Percentiles rank a stretch among this genome's conserved stretches.
Evolutionary conservation across 2,888 invertebrate species (phyloP).

Genomic region (Hofmannophila pseudospretella): DNA sequence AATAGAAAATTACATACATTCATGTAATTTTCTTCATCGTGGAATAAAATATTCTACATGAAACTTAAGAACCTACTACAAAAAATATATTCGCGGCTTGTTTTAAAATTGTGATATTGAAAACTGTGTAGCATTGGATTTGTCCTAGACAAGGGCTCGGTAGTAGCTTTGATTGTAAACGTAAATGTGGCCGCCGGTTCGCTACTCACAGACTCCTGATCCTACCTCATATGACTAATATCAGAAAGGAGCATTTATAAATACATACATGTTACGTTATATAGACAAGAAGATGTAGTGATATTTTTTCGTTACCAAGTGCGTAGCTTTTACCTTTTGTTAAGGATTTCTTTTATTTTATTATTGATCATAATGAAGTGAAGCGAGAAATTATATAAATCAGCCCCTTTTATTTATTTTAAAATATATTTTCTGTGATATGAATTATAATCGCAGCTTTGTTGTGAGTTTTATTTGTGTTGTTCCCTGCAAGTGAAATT

Average conservation of each 20-base stretch:
- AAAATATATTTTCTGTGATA: constrained; percentile 51
- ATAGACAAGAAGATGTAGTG: constrained; percentile 46
- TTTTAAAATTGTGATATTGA: too few relatives aligned
- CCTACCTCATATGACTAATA: constrained; percentile 44
- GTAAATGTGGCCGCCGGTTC: constrained; percentile 1
- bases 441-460: constrained; percentile 37
- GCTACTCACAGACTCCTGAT: constrained; percentile 23
- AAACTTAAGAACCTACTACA: too few relatives aligned
- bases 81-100: too few relatives aligned
- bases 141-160: too few relatives aligned
- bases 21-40: too few relatives aligned
- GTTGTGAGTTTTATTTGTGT: constrained; percentile 26
- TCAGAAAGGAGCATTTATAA: constrained; percentile 58
- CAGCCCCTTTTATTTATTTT: constrained; percentile 27
- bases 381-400: constrained; percentile 17
- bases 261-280: constrained; percentile 18
- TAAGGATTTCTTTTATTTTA: constrained; percentile 31
- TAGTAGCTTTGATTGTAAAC: not conserved
- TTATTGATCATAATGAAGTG: constrained; percentile 14
- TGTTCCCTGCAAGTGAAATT: not conserved
- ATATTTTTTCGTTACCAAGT: constrained; percentile 69
- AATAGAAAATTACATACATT: too few relatives aligned
- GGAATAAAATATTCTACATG: too few relatives aligned
- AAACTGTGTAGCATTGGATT: too few relatives aligned
- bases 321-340: constrained; percentile 36